These are phyloP conservation scores for Phycodurus eques DNA, from an alignment of 2,113 vertebrate species.

Conservation along the genomic window DNA sequence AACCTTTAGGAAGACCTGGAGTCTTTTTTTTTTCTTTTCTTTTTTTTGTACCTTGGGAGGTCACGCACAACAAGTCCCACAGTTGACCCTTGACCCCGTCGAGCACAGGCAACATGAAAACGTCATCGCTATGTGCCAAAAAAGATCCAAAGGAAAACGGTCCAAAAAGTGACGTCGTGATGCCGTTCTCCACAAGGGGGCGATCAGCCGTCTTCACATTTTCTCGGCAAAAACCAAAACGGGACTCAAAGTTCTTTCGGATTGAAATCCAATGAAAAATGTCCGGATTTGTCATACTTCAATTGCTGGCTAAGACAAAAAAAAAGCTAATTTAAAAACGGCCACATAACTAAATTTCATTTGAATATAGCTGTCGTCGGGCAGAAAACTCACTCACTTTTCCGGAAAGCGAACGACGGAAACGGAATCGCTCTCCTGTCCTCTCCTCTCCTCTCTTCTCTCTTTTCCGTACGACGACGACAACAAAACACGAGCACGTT, in stretches of 20 bases:
- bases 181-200: neutral
- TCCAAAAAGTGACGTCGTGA: neutral
- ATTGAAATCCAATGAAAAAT: neutral
- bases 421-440: too few relatives aligned
- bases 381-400: too few relatives aligned
- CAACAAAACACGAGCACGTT: too few relatives aligned
- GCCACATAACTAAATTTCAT: too few relatives aligned
- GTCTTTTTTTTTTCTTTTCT: neutral
- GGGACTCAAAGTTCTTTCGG: constrained; percentile 2
- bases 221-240: neutral
- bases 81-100: neutral
- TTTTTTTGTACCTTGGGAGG: neutral
- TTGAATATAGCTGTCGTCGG: too few relatives aligned
- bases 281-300: too few relatives aligned
- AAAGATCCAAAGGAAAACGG: neutral
- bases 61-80: neutral
- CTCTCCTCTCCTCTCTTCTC: too few relatives aligned
- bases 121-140: neutral
- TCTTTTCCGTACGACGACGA: too few relatives aligned
- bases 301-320: too few relatives aligned
- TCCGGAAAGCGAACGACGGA: too few relatives aligned
- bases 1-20: neutral
- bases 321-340: too few relatives aligned
- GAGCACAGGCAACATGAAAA: neutral
- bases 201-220: neutral